A percentile compares a stretch with the other conserved stretches of the same genome.
Evolutionary conservation across 2,888 invertebrate species (phyloP).

Genomic region (Argynnis bischoffii): DNA sequence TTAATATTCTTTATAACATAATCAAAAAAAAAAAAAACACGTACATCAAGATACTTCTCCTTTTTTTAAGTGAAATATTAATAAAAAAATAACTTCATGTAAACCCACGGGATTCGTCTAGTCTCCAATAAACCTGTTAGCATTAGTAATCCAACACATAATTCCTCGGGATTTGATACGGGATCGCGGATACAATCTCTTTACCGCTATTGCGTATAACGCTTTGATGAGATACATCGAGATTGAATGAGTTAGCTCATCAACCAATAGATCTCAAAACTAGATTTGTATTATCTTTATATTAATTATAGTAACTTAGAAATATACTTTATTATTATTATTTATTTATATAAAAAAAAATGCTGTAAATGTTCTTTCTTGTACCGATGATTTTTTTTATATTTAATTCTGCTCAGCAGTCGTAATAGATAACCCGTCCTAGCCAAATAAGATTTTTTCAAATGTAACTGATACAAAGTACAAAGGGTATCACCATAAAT

Average conservation of each 20-base stretch:
- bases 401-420: too few relatives aligned
- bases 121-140: not conserved
- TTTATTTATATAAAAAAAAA: too few relatives aligned
- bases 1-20: too few relatives aligned
- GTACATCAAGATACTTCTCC: not conserved
- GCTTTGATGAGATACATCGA: slow-evolving; percentile 21
- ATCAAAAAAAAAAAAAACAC: not conserved
- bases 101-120: too few relatives aligned
- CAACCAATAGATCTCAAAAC: slow-evolving; percentile 6
- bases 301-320: not conserved
- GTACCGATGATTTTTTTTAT: too few relatives aligned
- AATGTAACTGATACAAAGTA: too few relatives aligned
- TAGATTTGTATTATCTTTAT: slow-evolving; percentile 7
- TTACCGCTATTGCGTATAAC: slow-evolving; percentile 29
- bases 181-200: slow-evolving; percentile 27
- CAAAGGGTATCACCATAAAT: too few relatives aligned
- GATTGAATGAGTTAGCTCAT: not conserved
- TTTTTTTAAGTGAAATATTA: too few relatives aligned
- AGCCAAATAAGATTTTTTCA: too few relatives aligned
- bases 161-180: slow-evolving; percentile 31
- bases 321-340: not conserved
- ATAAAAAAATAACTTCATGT: too few relatives aligned
- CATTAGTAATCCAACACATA: slow-evolving; percentile 17
- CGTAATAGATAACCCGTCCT: too few relatives aligned
- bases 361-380: too few relatives aligned